Evolutionary conservation across 53 echinoderm and acorn worm genomes (phyloP).

Genomic region (Crossaster papposus): DNA sequence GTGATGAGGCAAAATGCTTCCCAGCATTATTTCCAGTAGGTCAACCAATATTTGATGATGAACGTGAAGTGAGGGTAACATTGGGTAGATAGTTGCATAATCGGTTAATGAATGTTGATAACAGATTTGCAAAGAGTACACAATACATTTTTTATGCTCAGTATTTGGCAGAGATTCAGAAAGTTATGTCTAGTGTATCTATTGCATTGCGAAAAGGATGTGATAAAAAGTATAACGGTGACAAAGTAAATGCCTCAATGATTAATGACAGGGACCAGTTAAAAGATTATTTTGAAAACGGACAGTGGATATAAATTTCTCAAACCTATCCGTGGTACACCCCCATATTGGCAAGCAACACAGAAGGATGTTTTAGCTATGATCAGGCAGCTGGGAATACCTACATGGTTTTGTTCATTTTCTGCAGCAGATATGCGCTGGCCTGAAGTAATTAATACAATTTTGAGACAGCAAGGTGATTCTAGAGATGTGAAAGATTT

Average conservation of each 20-base stretch:
- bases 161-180: slow-evolving; percentile 70
- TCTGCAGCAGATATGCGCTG: slow-evolving; percentile 55
- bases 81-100: slow-evolving; percentile 73
- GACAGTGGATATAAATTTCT: slow-evolving; percentile 46
- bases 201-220: slow-evolving; percentile 75
- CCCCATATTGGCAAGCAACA: slow-evolving; percentile 71
- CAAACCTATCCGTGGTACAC: slow-evolving; percentile 62
- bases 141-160: slow-evolving; percentile 86
- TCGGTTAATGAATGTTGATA: slow-evolving; percentile 70
- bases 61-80: slow-evolving; percentile 57
- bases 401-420: slow-evolving; percentile 57
- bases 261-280: not conserved
- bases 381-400: slow-evolving; percentile 71
- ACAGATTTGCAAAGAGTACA: slow-evolving; percentile 70
- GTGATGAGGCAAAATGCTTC: slow-evolving; percentile 68
- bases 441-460: slow-evolving; percentile 46
- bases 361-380: slow-evolving; percentile 73
- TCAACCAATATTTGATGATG: slow-evolving; percentile 65
- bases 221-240: slow-evolving; percentile 33
- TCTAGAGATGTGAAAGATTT: slow-evolving; percentile 48
- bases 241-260: not conserved
- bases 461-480: slow-evolving; percentile 19
- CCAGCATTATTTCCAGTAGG: slow-evolving; percentile 74
- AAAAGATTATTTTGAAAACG: slow-evolving; percentile 19
- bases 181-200: slow-evolving; percentile 73